A percentile compares a stretch with the other conserved stretches of the same genome.
Evolutionary conservation across 2,797 vertebrate species (phyloP).

Genomic region (Tamandua tetradactyla): DNA sequence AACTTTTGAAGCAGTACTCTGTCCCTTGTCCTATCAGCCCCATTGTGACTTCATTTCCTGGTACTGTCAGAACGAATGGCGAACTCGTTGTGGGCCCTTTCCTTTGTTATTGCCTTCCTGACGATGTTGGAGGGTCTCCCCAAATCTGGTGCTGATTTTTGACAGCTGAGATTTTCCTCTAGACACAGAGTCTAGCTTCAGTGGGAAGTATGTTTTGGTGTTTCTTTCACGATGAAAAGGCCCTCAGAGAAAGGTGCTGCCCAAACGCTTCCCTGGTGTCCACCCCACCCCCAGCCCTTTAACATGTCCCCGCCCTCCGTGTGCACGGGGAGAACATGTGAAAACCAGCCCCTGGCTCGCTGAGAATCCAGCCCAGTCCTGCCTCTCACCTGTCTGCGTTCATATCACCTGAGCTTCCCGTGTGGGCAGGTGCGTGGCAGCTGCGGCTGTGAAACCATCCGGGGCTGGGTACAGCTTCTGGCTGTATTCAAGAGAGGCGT

Average conservation of each 20-base stretch:
- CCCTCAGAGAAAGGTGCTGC: neutral
- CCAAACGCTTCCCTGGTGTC: neutral
- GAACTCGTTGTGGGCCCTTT: neutral
- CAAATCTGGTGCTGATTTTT: neutral
- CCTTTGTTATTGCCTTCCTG: neutral
- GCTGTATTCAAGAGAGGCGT: neutral
- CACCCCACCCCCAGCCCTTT: neutral
- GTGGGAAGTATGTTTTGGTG: neutral
- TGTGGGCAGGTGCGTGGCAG: neutral
- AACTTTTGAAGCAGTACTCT: neutral
- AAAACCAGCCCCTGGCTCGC: neutral
- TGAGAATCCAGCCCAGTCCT: neutral
- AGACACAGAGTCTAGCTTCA: neutral
- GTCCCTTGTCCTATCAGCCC: neutral
- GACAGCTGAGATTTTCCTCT: neutral
- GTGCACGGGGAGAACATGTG: neutral
- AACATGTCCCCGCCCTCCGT: neutral
- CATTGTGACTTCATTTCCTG: neutral
- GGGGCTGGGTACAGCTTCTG: neutral
- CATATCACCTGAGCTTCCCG: neutral
- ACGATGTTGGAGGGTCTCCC: neutral
- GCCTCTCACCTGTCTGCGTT: neutral
- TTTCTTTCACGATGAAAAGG: slow-evolving; percentile 4
- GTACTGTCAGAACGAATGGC: neutral
- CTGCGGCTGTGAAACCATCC: neutral